These are phyloP conservation scores for Hipparchia sbordonii DNA, from an alignment of 2,888 invertebrate genomes.

Conservation along the genomic window DNA sequence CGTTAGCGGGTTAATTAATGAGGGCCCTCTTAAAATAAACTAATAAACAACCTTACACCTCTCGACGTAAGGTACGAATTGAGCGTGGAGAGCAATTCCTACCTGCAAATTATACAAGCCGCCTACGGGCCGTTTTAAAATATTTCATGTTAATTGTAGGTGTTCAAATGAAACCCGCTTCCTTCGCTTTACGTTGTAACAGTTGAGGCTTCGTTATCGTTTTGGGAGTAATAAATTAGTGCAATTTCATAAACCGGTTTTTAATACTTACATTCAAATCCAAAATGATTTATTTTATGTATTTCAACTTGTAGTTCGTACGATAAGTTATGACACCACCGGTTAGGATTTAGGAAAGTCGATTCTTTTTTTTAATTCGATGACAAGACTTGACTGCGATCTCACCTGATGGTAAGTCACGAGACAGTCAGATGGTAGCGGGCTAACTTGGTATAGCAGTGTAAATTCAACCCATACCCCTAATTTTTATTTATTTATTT, in stretches of 20 bases:
- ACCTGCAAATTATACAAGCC: conserved; percentile 32
- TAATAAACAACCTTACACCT: conserved; percentile 15
- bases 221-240: conserved; percentile 7
- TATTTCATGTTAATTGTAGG: conserved; percentile 39
- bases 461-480: too few relatives aligned
- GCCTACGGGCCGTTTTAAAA: conserved; percentile 38
- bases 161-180: conserved; percentile 39
- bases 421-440: too few relatives aligned
- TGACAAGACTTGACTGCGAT: too few relatives aligned
- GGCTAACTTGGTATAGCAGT: too few relatives aligned
- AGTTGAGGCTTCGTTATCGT: conserved; percentile 4
- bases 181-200: background rate
- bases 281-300: too few relatives aligned
- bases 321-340: too few relatives aligned
- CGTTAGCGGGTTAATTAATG: conserved; percentile 34
- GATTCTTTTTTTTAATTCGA: too few relatives aligned
- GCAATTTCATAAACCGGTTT: conserved; percentile 9
- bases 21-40: background rate
- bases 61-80: conserved; percentile 9
- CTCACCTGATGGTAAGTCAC: too few relatives aligned
- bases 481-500: too few relatives aligned
- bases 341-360: too few relatives aligned
- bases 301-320: too few relatives aligned
- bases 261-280: background rate
- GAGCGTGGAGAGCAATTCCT: conserved; percentile 7